Base-by-base conservation (phyloP, 2,797 vertebrate species). In the Galago senegalensis region DNA sequence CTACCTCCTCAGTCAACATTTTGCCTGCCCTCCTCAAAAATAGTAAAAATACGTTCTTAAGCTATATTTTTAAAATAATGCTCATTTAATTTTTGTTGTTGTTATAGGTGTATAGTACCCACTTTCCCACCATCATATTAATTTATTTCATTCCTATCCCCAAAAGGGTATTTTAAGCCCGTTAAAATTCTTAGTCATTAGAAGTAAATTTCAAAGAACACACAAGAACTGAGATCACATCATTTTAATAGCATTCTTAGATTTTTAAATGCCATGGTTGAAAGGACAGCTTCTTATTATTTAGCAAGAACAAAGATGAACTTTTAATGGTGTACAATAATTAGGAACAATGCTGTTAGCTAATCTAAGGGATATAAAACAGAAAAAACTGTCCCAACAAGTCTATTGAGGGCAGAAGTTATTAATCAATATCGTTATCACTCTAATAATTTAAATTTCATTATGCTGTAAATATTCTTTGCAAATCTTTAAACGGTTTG, bases 371-470 rank as follows among this genome's bases (percentile, higher is more conserved):
- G 37, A 81, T 4, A 69, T 8, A 75, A 89, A 89, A 89, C 73
- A 94, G 49, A 70, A 81, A 87, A 93, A 43, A 3, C 25, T 63
- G 82, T 88, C 14, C 61, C 37, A 46, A 77, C 34, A 92, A 67
- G 72, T 56, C 58, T 40, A 79, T 29, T 92, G 60, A 79, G n/a
- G 37, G 14, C 18, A 37, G 90, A 49, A 76, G 65, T 61, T 89
- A 89, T 40, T 81, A 75, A 60, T 75, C 53, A 83, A 67, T 75
- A 80, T 69, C 95, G 10, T 83, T 96, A 94, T 43, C 31, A 83
- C 76, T 60, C 16, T 63, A 53, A 80, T 61, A 31, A 75, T 67
- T 90, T 95, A 21, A 94, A 65, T 58, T 84, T 79, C 61, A 76
- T 34, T 82, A 63, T 27, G 17, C 60, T 84, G 37, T 95, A 80